Evolutionary conservation across 2,113 vertebrate genomes (phyloP), one percentile per base, ranked within the genome.

Genomic region (Pangasianodon gigas): DNA sequence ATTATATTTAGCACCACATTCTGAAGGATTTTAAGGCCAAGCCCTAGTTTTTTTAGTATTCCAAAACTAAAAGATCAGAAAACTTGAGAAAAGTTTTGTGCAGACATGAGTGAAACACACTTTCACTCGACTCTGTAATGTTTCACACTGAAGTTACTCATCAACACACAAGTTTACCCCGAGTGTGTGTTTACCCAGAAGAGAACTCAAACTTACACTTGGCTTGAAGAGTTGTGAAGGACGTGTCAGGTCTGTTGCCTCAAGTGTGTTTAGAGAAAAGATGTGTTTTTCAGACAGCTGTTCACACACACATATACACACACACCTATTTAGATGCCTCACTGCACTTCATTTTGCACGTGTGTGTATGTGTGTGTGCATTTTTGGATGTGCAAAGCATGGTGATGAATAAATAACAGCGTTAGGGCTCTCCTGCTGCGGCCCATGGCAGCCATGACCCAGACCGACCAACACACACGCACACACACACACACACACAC

Each of bases 371-470:
- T 24, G 74, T 52, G 32, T 85, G 81, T 65, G 65, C 37, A 44
- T 56, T 58, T 85, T 41, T 62, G 71, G 65, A 79, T 19, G 48
- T 67, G 87, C 11, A 37, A 86, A 71, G 87, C 41, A 48, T 86
- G 62, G 26, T 26, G 82, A 83, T 89, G 87, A 89, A 86, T 88
- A 90, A 88, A 86, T 90, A 88, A 90, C 41, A 65, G 80, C 18
- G 48, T 69, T 29, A 65, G 56, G 41, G 54, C 86, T 87, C 80
- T 89, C 58, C 60, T 54, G 41, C 81, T 71, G 74, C 81, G 21
- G 87, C 84, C 85, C 48, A 82, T 89, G 90, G 85, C 88, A 90
- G 79, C 86, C 56, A 26, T 86, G 85, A 87, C 56, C 56, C 71
- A 85, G 74, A 62, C 79, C 52, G n/a, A 62, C 56, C 83, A n/a